Base-by-base conservation (phyloP, 2,888 invertebrate species). In the Catocala sponsa region DNA sequence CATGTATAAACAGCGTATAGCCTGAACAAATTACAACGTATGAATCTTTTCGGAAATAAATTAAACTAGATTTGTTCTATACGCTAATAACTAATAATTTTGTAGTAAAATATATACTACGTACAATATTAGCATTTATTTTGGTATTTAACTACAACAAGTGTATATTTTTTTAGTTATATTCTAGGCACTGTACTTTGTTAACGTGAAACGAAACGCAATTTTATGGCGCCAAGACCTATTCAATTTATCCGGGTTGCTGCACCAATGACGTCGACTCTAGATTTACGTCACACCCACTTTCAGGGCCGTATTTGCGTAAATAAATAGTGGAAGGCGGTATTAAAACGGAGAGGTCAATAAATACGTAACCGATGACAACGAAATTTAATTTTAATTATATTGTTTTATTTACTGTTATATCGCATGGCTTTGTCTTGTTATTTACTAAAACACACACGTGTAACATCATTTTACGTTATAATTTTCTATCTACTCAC, bases 291-390 rank as follows among this genome's bases (percentile, higher is more conserved):
- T 94, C 93, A 94, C 90, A 87, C 90, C 90, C 84, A 79, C 79
- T 88, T 90, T 92, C 94, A 93, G 93, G 92, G 92, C 88, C 93
- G 92, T 83, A 92, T 84, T 92, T 83, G 83, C 80, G 83, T 85
- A 85, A 87, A 87, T 85, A 88, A 78, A 82, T 78, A 76, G 77
- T 82, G 77, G 79, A 83, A 76, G 74, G 77, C 82, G 76, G 79
- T 81, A 83, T 67, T 67, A 58, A 38, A 66, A 64, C 55, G 51
- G 59, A 74, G 64, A 68, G 72, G 72, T 74, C 71, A 70, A 63
- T 67, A 70, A 60, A 65, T 79, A 73, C 81, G 83, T 79, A 74
- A 77, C 68, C 68, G 61, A 63, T 64, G 68, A 62, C 64, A 56
- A 57, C 11, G 48, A 58, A 59, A 61, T 65, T 56, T 64, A 50